phyloP scores from a whole-genome alignment of 2,113 vertebrate genomes.

The Bungarus multicinctus region DNA sequence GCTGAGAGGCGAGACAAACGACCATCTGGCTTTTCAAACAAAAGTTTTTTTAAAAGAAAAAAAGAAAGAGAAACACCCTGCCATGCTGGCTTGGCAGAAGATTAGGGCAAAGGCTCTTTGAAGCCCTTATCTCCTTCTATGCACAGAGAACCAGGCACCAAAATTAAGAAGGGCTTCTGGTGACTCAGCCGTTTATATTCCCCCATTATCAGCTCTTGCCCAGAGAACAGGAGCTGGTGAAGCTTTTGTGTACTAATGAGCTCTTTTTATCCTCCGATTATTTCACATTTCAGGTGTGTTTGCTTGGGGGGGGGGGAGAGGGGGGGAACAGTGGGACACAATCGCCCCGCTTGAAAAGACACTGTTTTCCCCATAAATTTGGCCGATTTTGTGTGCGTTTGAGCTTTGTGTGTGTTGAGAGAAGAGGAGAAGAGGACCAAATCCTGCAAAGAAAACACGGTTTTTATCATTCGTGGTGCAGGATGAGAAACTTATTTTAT shows the following conservation, averaged over 20 bases:
- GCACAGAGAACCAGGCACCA: neutral
- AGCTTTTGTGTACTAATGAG: neutral
- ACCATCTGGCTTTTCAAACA: conserved; percentile 36
- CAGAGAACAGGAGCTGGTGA: neutral
- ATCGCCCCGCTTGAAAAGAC: neutral
- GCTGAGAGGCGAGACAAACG: fast-evolving
- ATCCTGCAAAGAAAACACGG: neutral
- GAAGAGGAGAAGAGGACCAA: neutral
- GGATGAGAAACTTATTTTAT: too few species aligned
- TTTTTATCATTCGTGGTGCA: neutral
- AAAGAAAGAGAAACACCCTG: neutral
- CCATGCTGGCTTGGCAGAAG: conserved; percentile 28
- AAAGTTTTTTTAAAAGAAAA: neutral
- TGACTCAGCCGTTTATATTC: neutral
- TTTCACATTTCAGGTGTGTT: neutral
- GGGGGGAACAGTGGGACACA: neutral
- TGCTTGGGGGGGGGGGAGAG: neutral
- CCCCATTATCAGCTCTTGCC: neutral
- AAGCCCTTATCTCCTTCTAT: conserved; percentile 32
- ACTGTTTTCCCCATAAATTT: neutral
- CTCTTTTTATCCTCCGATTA: neutral
- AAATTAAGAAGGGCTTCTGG: neutral
- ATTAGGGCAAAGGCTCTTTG: conserved; percentile 5
- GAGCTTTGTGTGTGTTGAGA: neutral
- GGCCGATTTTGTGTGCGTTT: neutral